Conservation (phyloP, 2,113 vertebrate genomes). For the Delphinus delphis region DNA sequence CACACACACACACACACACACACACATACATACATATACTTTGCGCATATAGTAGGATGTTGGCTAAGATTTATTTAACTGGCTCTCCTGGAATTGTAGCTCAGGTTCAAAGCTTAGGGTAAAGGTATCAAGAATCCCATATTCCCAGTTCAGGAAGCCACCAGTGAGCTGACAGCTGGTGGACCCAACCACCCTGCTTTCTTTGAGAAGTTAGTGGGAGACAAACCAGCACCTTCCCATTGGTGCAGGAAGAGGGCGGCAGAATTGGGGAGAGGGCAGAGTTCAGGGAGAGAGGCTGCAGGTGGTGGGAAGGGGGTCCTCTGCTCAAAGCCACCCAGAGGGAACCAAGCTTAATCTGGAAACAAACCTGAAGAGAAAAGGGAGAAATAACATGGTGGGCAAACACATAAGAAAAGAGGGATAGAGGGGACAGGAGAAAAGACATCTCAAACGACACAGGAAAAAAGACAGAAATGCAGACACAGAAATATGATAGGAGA, state of each 20-base stretch:
- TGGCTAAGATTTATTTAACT: background rate
- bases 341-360: background rate
- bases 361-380: background rate
- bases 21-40: too few species aligned
- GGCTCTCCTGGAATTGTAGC: background rate
- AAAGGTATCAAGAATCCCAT: background rate
- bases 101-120: background rate
- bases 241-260: background rate
- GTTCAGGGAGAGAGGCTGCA: background rate
- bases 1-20: accelerated
- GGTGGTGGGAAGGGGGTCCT: background rate
- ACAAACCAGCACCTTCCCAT: background rate
- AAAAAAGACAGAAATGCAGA: background rate
- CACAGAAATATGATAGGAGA: background rate
- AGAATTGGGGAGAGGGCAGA: background rate
- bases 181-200: background rate
- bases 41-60: background rate
- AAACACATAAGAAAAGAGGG: background rate
- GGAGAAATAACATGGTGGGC: background rate
- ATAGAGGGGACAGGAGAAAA: background rate
- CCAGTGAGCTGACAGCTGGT: background rate
- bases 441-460: background rate
- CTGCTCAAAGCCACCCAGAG: background rate
- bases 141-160: background rate
- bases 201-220: background rate